Conservation (phyloP, 2,797 vertebrate genomes). For the Cuniculus paca region DNA sequence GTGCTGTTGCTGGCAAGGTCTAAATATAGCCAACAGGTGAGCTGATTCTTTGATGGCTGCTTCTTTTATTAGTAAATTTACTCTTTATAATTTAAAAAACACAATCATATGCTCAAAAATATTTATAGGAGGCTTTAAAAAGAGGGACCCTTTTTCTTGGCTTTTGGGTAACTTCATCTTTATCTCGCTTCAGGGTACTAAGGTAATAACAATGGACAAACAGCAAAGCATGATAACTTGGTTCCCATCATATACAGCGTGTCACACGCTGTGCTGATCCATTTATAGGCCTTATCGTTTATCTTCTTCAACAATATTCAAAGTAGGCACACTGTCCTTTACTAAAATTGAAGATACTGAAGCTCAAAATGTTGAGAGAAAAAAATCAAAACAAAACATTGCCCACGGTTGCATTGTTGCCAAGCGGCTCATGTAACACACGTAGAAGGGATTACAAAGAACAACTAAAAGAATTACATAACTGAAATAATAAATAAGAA, state of each 20-base stretch:
- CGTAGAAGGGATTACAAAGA: conserved; percentile 5
- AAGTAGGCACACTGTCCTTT: neutral
- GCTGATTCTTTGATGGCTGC: conserved; percentile 13
- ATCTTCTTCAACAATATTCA: neutral
- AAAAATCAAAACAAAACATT: neutral
- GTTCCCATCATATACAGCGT: neutral
- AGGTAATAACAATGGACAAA: neutral
- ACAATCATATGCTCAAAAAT: neutral
- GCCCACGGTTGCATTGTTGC: neutral
- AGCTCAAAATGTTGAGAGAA: conserved; percentile 18
- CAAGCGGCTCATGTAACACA: neutral
- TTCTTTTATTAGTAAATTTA: conserved; percentile 19
- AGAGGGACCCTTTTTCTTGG: neutral
- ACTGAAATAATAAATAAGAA: conserved; percentile 49
- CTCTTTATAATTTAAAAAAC: neutral
- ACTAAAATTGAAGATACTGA: conserved; percentile 24
- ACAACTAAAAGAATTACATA: conserved; percentile 37
- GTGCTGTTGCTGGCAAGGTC: neutral
- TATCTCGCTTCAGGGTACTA: neutral
- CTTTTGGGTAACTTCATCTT: conserved; percentile 17
- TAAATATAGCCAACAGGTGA: neutral
- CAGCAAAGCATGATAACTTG: neutral
- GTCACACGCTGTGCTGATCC: neutral
- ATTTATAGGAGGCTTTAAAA: conserved; percentile 37
- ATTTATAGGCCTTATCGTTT: neutral